Base-by-base conservation (phyloP, 2,797 vertebrate species). In the Pampus argenteus region DNA sequence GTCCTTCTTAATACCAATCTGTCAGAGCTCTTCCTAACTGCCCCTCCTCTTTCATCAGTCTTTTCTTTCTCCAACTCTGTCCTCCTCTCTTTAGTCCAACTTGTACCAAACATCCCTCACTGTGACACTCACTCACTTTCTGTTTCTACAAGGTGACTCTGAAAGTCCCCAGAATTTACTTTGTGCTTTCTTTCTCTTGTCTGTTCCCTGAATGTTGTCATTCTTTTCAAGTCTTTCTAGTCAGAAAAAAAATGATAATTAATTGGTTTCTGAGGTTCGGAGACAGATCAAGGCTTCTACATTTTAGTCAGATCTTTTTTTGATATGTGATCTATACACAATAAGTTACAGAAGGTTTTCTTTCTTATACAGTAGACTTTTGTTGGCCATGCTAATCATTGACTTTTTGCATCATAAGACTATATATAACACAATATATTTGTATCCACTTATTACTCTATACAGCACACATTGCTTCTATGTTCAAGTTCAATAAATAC, bases 1-100 rank as follows among this genome's bases (percentile, higher is more conserved):
- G 87, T 91, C 90, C 58, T 67, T 88, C 84, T 86, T 91, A 87
- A 91, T 89, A 81, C 81, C 88, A 91, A 77, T 91, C 88, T 92
- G 89, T 89, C 88, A 86, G 73, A 60, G 77, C 66, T 82, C 82
- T 64, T 55, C 62, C 66, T 64, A 63, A 63, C 74, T 17, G 56
- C 72, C 79, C 79, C 72, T 78, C 83, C 81, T 84, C 74, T 81
- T 85, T 75, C 70, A 83, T 91, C 79, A 71, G 55, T 28, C 72
- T 69, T 67, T 76, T 76, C 64, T 65, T 56, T 50, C 56, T 57
- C 63, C 69, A 60, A 25, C 66, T 47, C 60, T 26, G 44, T 65
- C 52, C 70, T 64, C 63, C 74, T 68, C 65, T 45, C 60, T 81
- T 76, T 59, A 67, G 67, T 73, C 49, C 2, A 17, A 70, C 70